Conservation (phyloP, 2,797 vertebrate species). For the Chaenodraco wilsoni region DNA sequence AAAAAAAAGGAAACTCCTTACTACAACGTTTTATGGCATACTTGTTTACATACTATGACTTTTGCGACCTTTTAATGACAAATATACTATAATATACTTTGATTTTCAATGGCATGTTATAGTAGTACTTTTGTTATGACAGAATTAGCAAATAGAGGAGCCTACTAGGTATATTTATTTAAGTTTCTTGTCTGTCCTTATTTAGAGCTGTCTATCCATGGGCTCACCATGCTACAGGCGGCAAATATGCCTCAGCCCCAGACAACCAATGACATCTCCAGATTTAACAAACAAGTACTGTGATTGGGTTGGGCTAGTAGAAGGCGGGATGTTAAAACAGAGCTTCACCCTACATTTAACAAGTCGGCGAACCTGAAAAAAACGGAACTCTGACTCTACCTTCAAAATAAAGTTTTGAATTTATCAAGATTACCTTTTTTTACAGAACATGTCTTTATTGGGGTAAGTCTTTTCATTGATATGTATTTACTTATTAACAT, state of each 20-base stretch:
- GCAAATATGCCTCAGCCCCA: constrained; percentile 47
- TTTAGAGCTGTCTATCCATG: neutral
- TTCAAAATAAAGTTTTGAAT: constrained; percentile 45
- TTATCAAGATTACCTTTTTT: accelerated
- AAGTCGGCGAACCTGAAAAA: neutral
- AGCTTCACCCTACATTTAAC: neutral
- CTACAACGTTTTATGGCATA: too few species aligned
- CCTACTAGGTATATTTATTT: neutral
- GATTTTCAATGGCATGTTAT: too few species aligned
- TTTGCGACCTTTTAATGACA: too few species aligned
- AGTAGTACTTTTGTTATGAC: too few species aligned
- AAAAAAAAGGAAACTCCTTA: too few species aligned
- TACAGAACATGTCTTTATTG: accelerated
- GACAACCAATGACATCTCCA: constrained; percentile 56
- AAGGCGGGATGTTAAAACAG: constrained; percentile 77
- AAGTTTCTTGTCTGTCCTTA: neutral
- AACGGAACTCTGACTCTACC: accelerated
- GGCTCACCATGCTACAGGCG: constrained; percentile 35
- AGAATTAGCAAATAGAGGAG: too few species aligned
- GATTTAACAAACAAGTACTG: constrained; percentile 8
- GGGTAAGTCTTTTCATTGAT: accelerated
- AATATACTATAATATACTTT: too few species aligned
- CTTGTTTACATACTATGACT: too few species aligned
- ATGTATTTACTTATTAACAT: accelerated
- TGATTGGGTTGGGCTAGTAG: constrained; percentile 56